Percentiles rank a stretch among this genome's conserved stretches.
phyloP scores from a whole-genome alignment of 2,797 vertebrate genomes.

The Rhinatrema bivittatum region DNA sequence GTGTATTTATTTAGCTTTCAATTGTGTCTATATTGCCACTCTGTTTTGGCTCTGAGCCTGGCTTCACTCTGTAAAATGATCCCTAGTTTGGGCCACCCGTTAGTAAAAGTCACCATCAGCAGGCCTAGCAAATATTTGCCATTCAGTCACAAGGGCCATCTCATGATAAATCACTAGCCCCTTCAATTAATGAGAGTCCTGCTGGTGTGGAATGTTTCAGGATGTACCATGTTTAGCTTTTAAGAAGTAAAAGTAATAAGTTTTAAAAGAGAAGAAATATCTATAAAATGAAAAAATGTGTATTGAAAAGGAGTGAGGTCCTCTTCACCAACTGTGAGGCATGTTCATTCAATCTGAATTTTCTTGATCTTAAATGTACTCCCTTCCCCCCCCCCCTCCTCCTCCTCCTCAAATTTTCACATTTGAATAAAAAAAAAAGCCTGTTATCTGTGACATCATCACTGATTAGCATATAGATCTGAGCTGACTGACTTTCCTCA shows the following conservation, averaged over 20 bases:
- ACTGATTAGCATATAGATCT: constrained; percentile 58
- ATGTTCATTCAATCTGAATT: too few relatives aligned
- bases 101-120: constrained; percentile 5
- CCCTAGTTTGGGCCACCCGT: background rate
- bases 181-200: background rate
- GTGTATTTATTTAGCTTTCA: too few relatives aligned
- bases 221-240: constrained; percentile 11
- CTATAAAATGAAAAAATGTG: too few relatives aligned
- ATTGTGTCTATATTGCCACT: too few relatives aligned
- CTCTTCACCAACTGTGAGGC: too few relatives aligned
- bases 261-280: too few relatives aligned
- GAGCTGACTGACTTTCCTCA: constrained; percentile 12
- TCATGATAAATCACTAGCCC: constrained; percentile 7
- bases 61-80: constrained; percentile 4
- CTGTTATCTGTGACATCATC: constrained; percentile 41
- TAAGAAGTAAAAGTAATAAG: constrained; percentile 6
- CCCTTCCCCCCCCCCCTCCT: too few relatives aligned
- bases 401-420: constrained; percentile 5
- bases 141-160: constrained; percentile 4
- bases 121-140: constrained; percentile 14
- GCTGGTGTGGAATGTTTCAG: constrained; percentile 12
- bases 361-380: too few relatives aligned
- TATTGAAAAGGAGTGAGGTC: too few relatives aligned
- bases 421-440: constrained; percentile 71
- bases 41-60: too few relatives aligned